These are phyloP conservation scores for Listronotus bonariensis DNA, from an alignment of 1,140 invertebrate species.

Conservation along the genomic window DNA sequence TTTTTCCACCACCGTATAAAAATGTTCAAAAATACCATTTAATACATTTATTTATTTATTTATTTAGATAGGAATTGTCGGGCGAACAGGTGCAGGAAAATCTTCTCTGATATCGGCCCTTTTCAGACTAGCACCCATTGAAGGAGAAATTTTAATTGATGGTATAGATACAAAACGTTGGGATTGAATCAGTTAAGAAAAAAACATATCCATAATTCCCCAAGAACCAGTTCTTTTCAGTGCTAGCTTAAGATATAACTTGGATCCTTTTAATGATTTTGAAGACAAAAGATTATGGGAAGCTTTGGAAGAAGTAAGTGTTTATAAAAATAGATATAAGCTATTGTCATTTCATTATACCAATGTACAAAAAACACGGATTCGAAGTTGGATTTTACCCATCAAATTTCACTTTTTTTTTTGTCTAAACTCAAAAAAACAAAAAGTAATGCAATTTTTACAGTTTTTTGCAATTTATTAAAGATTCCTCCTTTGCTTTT, in stretches of 20 bases:
- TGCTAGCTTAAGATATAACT: slow-evolving; percentile 63
- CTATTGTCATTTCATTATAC: neutral
- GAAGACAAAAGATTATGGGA: slow-evolving; percentile 39
- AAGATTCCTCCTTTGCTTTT: no score
- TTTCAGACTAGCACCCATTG: slow-evolving; percentile 64
- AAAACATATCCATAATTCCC: slow-evolving; percentile 58
- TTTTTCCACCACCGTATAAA: slow-evolving; percentile 72
- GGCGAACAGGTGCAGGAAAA: slow-evolving; percentile 63
- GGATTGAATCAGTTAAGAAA: slow-evolving; percentile 66
- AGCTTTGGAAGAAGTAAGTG: slow-evolving; percentile 29
- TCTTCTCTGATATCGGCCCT: slow-evolving; percentile 74
- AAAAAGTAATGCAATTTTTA: no score
- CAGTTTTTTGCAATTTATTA: no score
- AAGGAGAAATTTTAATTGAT: slow-evolving; percentile 68
- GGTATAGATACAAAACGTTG: slow-evolving; percentile 62
- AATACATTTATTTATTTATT: slow-evolving; percentile 64
- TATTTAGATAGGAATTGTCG: slow-evolving; percentile 36
- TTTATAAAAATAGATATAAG: neutral
- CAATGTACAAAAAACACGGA: no score
- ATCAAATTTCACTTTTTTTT: no score
- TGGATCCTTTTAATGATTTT: slow-evolving; percentile 80
- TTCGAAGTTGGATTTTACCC: no score
- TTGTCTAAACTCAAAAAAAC: no score
- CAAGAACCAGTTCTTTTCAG: slow-evolving; percentile 39
- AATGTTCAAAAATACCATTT: slow-evolving; percentile 65